phyloP scores from a whole-genome alignment of 2,113 vertebrate species.

The Sinocyclocheilus grahami region DNA sequence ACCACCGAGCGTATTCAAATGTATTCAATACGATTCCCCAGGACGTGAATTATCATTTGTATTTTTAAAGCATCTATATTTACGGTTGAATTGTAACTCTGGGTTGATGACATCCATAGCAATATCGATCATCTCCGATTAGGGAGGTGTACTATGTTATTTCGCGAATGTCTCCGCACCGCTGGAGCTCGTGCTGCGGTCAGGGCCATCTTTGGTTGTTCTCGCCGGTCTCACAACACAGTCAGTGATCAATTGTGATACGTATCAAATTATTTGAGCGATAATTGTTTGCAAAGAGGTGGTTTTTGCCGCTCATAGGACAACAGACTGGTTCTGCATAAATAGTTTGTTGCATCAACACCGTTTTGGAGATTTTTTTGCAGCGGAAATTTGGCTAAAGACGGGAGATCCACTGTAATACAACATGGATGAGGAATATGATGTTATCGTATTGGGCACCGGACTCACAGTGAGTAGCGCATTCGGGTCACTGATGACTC shows the following conservation, averaged over 20 bases:
- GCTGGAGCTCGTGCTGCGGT: constrained; percentile 57
- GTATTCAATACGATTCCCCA: not conserved
- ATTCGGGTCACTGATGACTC: not conserved
- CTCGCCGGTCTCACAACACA: constrained; percentile 74
- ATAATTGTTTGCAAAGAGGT: not conserved
- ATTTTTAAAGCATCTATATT: not conserved
- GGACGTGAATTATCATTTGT: not conserved
- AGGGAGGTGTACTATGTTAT: constrained; percentile 73
- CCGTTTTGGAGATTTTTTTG: not conserved
- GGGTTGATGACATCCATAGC: not conserved
- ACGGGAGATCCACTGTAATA: constrained; percentile 66
- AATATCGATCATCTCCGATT: not conserved
- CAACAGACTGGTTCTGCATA: constrained; percentile 51
- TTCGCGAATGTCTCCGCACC: constrained; percentile 72
- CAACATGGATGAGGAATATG: constrained; percentile 93
- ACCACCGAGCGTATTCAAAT: not conserved
- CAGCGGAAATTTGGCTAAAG: constrained; percentile 6
- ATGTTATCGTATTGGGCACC: constrained; percentile 92
- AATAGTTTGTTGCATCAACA: constrained; percentile 34
- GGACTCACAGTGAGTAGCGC: constrained; percentile 86
- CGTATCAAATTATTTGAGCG: constrained; percentile 50
- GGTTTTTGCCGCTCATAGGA: not conserved
- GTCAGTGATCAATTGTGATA: constrained; percentile 57
- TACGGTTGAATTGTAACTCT: not conserved
- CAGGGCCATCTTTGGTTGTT: constrained; percentile 87